Evolutionary conservation across 1,140 invertebrate species (phyloP), one percentile per base, ranked within the genome.

Genomic region (Venturia canescens): DNA sequence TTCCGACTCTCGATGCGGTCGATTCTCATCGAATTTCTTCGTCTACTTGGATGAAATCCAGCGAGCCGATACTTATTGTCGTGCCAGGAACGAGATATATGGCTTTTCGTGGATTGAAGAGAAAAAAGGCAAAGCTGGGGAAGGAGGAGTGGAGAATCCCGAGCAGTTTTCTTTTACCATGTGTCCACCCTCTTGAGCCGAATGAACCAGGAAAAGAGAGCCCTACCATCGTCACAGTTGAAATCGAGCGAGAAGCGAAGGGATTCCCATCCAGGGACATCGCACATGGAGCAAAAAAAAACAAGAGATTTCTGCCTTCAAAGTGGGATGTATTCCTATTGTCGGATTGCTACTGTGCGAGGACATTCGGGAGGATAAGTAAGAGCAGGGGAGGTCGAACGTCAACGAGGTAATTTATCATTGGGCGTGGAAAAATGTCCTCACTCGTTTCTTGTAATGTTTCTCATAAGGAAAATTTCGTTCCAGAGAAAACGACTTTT

Each of bases 101-200:
- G 70, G 34, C n/a, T n/a, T 53, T 75, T 75, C 72, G 1, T 57
- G 6, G 44, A 48, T 11, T 23, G 44, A 72, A 57, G 50, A 31
- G 26, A 63, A 76, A 63, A 76, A 50, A 27, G 44, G 48, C n/a
- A n/a, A 38, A 75, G 48, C 6, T 16, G 21, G 23, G 4, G 18
- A 21, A 60, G 57, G 57, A 60, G 63, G 21, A 60, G 57, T 60
- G n/a, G 27, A 66, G 18, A 15, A 76, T 76, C 50, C 72, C 23
- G 18, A 18, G 13, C 18, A 63, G 53, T 76, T 34, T 76, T 63
- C 74, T 63, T n/a, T 31, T 38, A 31, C 74, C 74, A 76, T 63
- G 57, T 63, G 72, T 75, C 29, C 29, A 84, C 83, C 83, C 81
- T 84, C 84, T 82, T 78, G 74, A 18, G 9, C 31, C 31, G 53